Evolutionary conservation across 2,113 vertebrate genomes (phyloP).

Genomic region (Manacus vitellinus): DNA sequence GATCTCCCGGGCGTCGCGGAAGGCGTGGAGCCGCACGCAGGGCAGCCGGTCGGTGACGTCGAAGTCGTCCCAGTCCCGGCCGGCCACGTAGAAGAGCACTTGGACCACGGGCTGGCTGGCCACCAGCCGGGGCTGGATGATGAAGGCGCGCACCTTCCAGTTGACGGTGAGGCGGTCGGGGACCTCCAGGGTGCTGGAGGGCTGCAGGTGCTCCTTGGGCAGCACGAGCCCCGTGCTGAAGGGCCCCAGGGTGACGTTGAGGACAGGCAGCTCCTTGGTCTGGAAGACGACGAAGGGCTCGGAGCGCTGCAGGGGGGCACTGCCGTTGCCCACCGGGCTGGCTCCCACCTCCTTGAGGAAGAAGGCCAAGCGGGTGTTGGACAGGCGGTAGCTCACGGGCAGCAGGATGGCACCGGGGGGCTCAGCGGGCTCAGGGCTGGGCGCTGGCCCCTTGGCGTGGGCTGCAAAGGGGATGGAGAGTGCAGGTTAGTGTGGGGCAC

Average conservation of each 20-base stretch:
- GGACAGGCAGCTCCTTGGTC: slow-evolving; percentile 91
- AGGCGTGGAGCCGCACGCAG: slow-evolving; percentile 91
- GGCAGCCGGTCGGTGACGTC: slow-evolving; percentile 87
- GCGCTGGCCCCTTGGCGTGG: slow-evolving; percentile 79
- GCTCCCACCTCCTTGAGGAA: slow-evolving; percentile 86
- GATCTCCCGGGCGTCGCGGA: slow-evolving; percentile 88
- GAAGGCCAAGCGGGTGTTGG: slow-evolving; percentile 93
- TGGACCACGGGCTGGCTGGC: slow-evolving; percentile 89
- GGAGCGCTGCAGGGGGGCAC: slow-evolving; percentile 79
- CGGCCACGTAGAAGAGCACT: slow-evolving; percentile 95
- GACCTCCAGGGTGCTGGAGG: slow-evolving; percentile 90
- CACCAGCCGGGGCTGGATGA: slow-evolving; percentile 87
- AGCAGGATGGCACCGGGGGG: slow-evolving; percentile 75
- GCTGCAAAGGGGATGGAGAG: slow-evolving; percentile 55
- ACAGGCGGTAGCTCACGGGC: slow-evolving; percentile 92
- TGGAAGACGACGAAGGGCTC: slow-evolving; percentile 98
- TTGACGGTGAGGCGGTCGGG: slow-evolving; percentile 91
- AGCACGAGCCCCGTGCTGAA: slow-evolving; percentile 88
- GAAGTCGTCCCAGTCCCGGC: slow-evolving; percentile 96
- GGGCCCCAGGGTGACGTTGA: slow-evolving; percentile 92
- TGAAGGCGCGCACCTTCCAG: slow-evolving; percentile 98
- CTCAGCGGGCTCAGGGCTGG: slow-evolving; percentile 80
- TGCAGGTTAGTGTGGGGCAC: fast-evolving
- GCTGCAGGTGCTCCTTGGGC: slow-evolving; percentile 92
- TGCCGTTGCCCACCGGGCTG: slow-evolving; percentile 50